Conservation (phyloP, 2,113 vertebrate genomes). For the Himantopus leucocephalus region DNA sequence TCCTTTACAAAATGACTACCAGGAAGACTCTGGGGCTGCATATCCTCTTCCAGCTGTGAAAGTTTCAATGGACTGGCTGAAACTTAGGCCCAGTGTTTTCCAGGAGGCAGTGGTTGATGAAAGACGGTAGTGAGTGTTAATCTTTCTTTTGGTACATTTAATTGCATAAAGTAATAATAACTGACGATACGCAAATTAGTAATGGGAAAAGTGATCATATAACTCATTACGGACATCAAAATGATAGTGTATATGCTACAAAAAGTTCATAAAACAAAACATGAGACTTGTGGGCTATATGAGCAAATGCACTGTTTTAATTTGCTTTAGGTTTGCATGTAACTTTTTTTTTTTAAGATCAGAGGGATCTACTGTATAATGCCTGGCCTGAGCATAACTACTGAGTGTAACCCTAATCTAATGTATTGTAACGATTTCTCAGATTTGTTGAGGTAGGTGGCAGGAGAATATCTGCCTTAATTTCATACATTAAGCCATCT, state of each 20-base stretch:
- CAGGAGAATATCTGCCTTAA: neutral
- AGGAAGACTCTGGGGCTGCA: conserved; percentile 85
- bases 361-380: neutral
- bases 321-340: neutral
- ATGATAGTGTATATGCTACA: neutral
- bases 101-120: conserved; percentile 87
- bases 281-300: neutral
- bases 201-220: neutral
- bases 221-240: neutral
- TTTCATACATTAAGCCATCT: neutral
- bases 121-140: conserved; percentile 87
- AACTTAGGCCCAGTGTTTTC: conserved; percentile 88
- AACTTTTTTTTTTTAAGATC: neutral
- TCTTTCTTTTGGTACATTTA: neutral
- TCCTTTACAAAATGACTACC: conserved; percentile 86
- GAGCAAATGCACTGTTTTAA: neutral
- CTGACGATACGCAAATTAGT: neutral
- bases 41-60: conserved; percentile 96
- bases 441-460: neutral
- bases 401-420: neutral
- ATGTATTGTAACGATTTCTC: neutral
- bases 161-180: neutral
- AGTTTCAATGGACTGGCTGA: conserved; percentile 96
- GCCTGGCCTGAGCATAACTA: neutral
- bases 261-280: neutral